These are phyloP conservation scores for Eremophila alpestris DNA, from an alignment of 2,797 vertebrate genomes.

Conservation along the genomic window DNA sequence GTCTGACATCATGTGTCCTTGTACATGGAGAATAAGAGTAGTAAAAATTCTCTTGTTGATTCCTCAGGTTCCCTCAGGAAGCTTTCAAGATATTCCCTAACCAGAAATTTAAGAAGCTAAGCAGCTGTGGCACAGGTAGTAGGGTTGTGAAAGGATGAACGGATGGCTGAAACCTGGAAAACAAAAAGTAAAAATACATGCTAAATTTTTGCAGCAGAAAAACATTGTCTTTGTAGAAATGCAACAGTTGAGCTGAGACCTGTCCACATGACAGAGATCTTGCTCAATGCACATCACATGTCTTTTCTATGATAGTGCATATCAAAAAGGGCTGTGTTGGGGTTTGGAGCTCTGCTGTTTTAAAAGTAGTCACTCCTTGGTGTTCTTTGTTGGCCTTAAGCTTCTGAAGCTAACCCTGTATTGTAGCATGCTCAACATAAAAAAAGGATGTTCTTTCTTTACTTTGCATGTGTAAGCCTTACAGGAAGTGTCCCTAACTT, in stretches of 20 bases:
- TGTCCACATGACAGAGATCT: neutral
- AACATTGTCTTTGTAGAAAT: neutral
- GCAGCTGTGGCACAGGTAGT: neutral
- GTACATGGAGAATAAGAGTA: neutral
- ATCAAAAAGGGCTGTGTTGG: neutral
- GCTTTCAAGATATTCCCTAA: neutral
- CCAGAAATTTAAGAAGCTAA: neutral
- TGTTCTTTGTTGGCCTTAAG: neutral
- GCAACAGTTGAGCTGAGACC: neutral
- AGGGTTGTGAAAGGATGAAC: neutral
- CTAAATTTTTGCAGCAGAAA: neutral
- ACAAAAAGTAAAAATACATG: neutral
- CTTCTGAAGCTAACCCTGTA: neutral
- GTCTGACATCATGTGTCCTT: neutral
- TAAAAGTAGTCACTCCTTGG: neutral
- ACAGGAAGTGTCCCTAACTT: neutral
- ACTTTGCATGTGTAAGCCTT: neutral
- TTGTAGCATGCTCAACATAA: neutral
- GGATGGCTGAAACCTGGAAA: neutral
- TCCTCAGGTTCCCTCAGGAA: neutral
- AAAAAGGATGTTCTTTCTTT: neutral
- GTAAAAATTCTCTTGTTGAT: neutral
- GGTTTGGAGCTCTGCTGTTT: neutral
- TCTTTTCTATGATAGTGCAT: neutral
- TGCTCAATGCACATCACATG: rapidly evolving